Percentiles rank a stretch among this genome's conserved stretches.
These are phyloP conservation scores for Orthonevra nobilis DNA, from an alignment of 2,888 invertebrate genomes.

Conservation along the genomic window DNA sequence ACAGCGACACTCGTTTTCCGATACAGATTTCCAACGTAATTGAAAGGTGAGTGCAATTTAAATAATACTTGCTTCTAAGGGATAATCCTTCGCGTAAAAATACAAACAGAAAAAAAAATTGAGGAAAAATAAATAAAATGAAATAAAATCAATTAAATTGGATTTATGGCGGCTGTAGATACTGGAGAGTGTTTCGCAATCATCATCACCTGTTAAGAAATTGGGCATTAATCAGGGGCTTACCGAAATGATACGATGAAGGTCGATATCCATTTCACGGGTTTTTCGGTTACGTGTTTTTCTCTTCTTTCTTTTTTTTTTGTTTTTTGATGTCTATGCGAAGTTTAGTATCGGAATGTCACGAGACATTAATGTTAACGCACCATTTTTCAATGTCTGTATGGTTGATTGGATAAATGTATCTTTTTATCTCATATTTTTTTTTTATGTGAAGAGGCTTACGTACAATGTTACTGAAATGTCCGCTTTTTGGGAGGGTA, in stretches of 20 bases:
- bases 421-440: slow-evolving; percentile 30
- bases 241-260: slow-evolving; percentile 30
- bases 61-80: slow-evolving; percentile 20
- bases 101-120: slow-evolving; percentile 1
- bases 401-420: slow-evolving; percentile 48
- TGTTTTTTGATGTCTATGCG: not conserved
- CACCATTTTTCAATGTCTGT: slow-evolving; percentile 60
- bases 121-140: not conserved
- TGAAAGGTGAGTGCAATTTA: slow-evolving; percentile 47
- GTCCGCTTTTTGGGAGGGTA: not conserved
- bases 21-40: slow-evolving; percentile 22
- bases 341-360: slow-evolving; percentile 7
- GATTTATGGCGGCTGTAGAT: slow-evolving; percentile 38
- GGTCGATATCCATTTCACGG: slow-evolving; percentile 31
- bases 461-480: slow-evolving; percentile 3
- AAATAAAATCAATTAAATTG: slow-evolving; percentile 45
- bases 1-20: slow-evolving; percentile 3
- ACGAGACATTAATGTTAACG: slow-evolving; percentile 38
- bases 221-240: slow-evolving; percentile 29
- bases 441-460: slow-evolving; percentile 2
- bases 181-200: slow-evolving; percentile 9
- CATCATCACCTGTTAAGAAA: slow-evolving; percentile 25
- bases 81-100: slow-evolving; percentile 10
- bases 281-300: slow-evolving; percentile 14
- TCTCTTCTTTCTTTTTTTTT: not conserved